phyloP scores from a whole-genome alignment of 37 sponge, comb jelly and placozoan genomes.

The Mnemiopsis leidyi region DNA sequence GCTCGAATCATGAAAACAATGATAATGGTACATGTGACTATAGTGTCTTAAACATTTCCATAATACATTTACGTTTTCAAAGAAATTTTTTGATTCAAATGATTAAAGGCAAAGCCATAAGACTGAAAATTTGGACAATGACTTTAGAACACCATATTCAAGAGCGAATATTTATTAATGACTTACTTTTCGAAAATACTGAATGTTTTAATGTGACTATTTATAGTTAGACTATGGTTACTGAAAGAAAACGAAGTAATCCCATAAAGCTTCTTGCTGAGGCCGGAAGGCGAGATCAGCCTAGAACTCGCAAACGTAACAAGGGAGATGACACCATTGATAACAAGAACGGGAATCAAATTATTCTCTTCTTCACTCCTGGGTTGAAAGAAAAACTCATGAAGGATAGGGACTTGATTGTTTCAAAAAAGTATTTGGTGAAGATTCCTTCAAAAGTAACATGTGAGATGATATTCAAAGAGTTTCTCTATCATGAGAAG shows the following conservation, averaged over 20 bases:
- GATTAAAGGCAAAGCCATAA: no score
- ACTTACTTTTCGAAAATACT: no score
- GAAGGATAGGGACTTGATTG: constrained; percentile 33
- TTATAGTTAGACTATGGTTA: no score
- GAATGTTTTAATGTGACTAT: no score
- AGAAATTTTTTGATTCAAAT: no score
- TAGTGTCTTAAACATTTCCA: no score
- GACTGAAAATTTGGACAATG: no score
- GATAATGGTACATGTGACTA: no score
- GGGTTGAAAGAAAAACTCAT: background rate
- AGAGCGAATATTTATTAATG: no score
- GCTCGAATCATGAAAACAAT: no score
- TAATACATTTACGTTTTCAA: no score
- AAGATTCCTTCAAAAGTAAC: constrained; percentile 29
- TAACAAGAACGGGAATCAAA: constrained; percentile 8
- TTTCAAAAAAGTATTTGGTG: background rate
- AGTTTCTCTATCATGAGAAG: constrained; percentile 38
- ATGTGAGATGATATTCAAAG: constrained; percentile 51
- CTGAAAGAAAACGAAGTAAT: constrained; percentile 24
- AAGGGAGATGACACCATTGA: constrained; percentile 30
- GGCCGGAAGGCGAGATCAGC: constrained; percentile 1
- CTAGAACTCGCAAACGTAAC: constrained; percentile 28
- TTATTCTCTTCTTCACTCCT: background rate
- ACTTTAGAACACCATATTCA: no score
- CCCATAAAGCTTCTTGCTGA: background rate